phyloP scores from a whole-genome alignment of 2,888 invertebrate genomes.

The Pteria penguin region DNA sequence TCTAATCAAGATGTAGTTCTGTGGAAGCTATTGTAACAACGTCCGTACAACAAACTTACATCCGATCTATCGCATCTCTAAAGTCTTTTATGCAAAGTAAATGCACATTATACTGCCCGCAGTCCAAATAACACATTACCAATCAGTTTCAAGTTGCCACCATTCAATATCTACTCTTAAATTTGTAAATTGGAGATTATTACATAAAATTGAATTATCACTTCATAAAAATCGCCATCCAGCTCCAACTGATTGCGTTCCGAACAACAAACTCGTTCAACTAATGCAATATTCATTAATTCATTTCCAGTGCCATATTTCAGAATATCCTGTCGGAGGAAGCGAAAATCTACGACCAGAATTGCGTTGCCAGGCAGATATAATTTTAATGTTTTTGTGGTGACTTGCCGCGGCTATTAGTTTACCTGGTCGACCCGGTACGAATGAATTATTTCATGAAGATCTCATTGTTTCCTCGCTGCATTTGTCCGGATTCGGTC shows the following conservation, averaged over 20 bases:
- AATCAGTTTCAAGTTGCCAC: too few species aligned
- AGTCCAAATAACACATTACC: too few species aligned
- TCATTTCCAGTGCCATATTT: constrained; percentile 1
- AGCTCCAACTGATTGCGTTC: background rate
- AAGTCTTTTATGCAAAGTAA: too few species aligned
- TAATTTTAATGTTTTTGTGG: background rate
- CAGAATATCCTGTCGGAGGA: constrained; percentile 7
- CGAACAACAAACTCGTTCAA: background rate
- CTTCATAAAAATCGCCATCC: background rate
- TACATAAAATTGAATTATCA: background rate
- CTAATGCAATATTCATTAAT: constrained; percentile 15
- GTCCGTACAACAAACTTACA: too few species aligned
- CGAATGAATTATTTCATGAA: background rate
- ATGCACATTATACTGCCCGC: too few species aligned
- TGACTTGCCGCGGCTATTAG: background rate
- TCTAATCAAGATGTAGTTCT: too few species aligned
- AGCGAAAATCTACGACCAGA: background rate
- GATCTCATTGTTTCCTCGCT: background rate
- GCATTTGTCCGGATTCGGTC: too few species aligned
- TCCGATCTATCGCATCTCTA: too few species aligned
- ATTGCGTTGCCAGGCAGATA: background rate
- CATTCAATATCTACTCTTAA: too few species aligned
- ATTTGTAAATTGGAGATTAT: background rate
- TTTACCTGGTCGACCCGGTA: background rate
- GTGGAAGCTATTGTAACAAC: too few species aligned